Evolutionary conservation across 2,113 vertebrate species (phyloP), one percentile per base, ranked within the genome.

Genomic region (Ursus arctos): DNA sequence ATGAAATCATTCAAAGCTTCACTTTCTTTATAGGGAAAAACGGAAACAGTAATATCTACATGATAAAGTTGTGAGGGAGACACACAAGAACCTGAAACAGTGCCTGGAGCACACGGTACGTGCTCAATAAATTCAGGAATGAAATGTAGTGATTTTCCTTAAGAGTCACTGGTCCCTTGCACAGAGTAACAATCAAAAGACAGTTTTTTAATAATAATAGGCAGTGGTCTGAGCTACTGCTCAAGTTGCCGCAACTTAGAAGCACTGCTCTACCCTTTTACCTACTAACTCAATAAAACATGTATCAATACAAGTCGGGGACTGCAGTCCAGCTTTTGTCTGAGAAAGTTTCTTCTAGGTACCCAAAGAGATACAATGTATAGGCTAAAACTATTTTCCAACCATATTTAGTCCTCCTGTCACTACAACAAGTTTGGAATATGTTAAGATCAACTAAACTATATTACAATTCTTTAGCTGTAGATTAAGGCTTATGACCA

Each of bases 401-500:
- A 67, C 72, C 36, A 49, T 57, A 67, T 28, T 94, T 5, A 94
- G 31, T 59, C 36, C 8, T 84, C 40, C 22, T 80, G 33, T 80
- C 53, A 94, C 40, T 49, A 36, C 24, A 84, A 76, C 43, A 55
- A 22, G 24, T 76, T 76, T 53, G 47, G 69, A 79, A 77, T 86
- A 77, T n/a, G 26, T 63, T 65, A 76, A 87, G 33, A 81, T 80
- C 43, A 72, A 81, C 24, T 31, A 15, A 94, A 81, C 31, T 72
- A 18, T 21, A 91, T 91, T 63, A 40, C 88, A 57, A 80, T 51
- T 83, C 65, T 94, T 88, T 81, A 40, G 76, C 74, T 94, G 47
- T 8, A 57, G 51, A 43, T 18, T 31, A 69, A 69, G 24, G 61
- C 16, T 88, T 88, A 80, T 12, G 28, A 91, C n/a, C 40, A 49